Evolutionary conservation across 2,113 vertebrate genomes (phyloP), one percentile per base, ranked within the genome.

Genomic region (Mola mola): DNA sequence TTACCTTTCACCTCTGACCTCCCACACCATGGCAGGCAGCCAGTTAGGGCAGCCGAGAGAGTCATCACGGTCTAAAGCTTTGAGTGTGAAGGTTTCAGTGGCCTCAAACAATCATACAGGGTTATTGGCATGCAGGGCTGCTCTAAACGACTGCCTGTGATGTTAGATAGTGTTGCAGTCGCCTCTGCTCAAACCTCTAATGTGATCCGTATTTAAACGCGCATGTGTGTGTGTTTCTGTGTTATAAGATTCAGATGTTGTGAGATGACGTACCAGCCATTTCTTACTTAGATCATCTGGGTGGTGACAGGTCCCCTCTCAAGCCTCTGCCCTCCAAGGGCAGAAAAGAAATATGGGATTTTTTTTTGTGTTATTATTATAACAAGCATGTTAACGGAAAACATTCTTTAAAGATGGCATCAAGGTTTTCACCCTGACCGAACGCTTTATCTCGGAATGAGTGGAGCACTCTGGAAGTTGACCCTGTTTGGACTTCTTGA

Each of bases 1-100:
- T 83, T 81, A 76, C 87, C 85, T 83, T 62, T 86, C 64, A 88
- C 87, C 83, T 75, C 69, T 85, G 79, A 82, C 66, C 82, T 59
- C 38, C 81, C 62, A 51, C 73, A 61, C 70, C 51, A 66, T 31
- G 52, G 68, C 70, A 37, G 51, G 37, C 82, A 57, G 81, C 71
- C 82, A 67, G 55, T 82, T 61, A 75, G 48, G 28, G 64, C 44
- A 72, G 71, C 58, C 25, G 66, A 86, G 64, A 74, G 79, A 88
- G 87, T 87, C 80, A 66, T 86, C 75, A 75, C 66, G 75, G 53
- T 10, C 63, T 37, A 53, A 24, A 24, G 16, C 26, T 55, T 24
- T 62, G 43, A 79, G 65, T 46, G 31, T 2, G 42, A 20, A 51
- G 20, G 21, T 66, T 28, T 71, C 37, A 71, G 22, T 20, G 48